phyloP scores from a whole-genome alignment of 2,888 invertebrate species.

The Eretmocerus hayati region DNA sequence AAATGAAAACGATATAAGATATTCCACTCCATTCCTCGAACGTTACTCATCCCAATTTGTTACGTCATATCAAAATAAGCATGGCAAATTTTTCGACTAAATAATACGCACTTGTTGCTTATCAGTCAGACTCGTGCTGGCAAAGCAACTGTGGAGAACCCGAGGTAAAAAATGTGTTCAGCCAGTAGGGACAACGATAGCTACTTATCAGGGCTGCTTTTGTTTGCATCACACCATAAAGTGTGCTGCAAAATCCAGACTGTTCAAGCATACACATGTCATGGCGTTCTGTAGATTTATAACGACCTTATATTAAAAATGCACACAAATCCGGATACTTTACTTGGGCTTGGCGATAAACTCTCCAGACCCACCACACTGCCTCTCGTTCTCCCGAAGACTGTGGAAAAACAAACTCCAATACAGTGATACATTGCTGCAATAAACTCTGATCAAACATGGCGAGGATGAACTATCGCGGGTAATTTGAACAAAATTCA shows the following conservation, averaged over 20 bases:
- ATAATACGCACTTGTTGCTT: constrained; percentile 39
- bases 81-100: constrained; percentile 28
- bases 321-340: constrained; percentile 27
- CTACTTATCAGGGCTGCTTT: constrained; percentile 43
- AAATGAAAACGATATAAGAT: too few species aligned
- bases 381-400: constrained; percentile 17
- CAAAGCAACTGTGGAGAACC: constrained; percentile 31
- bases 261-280: constrained; percentile 28
- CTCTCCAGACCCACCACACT: constrained; percentile 15
- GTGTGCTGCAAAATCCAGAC: constrained; percentile 42
- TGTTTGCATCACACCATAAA: constrained; percentile 43
- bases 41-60: too few species aligned
- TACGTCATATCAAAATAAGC: too few species aligned
- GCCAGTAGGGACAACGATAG: constrained; percentile 39
- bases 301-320: constrained; percentile 39
- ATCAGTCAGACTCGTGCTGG: constrained; percentile 34
- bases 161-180: constrained; percentile 40
- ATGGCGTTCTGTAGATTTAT: constrained; percentile 40
- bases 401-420: constrained; percentile 22
- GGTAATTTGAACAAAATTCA: too few species aligned
- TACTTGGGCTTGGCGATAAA: constrained; percentile 16
- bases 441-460: too few species aligned
- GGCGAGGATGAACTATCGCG: too few species aligned
- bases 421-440: too few species aligned
- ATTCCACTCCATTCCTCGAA: too few species aligned